Evolutionary conservation across 2,888 invertebrate species (phyloP), one percentile per base, ranked within the genome.

Genomic region (Ophion obscuratus): DNA sequence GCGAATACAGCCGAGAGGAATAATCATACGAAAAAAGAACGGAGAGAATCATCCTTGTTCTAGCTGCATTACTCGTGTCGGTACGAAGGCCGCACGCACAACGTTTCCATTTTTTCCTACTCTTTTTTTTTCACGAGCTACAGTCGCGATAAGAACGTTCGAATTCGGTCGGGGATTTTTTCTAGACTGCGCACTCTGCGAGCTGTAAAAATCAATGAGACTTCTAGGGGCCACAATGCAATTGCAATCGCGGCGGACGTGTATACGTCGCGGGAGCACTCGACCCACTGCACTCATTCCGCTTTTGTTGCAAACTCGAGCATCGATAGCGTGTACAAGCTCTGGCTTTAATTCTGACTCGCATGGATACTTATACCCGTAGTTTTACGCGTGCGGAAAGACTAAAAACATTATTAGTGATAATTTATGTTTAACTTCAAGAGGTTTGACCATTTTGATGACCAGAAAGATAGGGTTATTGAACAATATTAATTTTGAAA

Each of bases 271-370:
- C 77, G 40, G 61, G 62, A 68, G 27, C 40, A 36, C 83, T 81
- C 86, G 87, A 87, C 87, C 86, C 82, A 87, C 86, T 87, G 82
- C 71, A 81, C 87, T 82, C 87, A 82, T 87, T 87, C 62, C 71
- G 77, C 82, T 82, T 74, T 85, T 78, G 78, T 85, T 85, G 71
- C 85, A 59, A 64, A 70, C 61, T 61, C 27, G 11, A 24, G 59
- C 78, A 75, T 79, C 82, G 85, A 83, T 81, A 66, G 40, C 24
- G 40, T 11, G 53, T 5, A 53, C 53, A 4, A 75, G 36, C 57
- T 40, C 24, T 36, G 59, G 36, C 17, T 53, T 47, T 53, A 14
- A 4, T 4, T 53, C 17, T 17, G 11, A 53, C 53, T 53, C 17
- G 17, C 53, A 17, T 53, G 17, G 14, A 17, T 53, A 14, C 53